phyloP scores from a whole-genome alignment of 2,888 invertebrate species.

The Drosophila atripex region DNA sequence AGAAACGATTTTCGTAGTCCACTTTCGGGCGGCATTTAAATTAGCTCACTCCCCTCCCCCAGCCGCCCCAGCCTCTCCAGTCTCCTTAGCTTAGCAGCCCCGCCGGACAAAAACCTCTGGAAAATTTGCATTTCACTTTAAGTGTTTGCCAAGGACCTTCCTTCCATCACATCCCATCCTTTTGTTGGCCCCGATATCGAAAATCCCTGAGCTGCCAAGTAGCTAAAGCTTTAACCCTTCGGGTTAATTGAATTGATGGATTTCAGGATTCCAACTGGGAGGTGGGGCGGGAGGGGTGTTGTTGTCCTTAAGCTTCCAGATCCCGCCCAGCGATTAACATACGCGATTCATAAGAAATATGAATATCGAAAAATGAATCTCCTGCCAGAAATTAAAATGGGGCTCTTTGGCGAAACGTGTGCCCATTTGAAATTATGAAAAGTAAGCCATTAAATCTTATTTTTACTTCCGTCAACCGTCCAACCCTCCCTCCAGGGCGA shows the following conservation, averaged over 20 bases:
- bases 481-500: not conserved
- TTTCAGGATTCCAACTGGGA: constrained; percentile 46
- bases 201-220: not conserved
- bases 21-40: constrained; percentile 63
- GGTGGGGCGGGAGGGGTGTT: too few relatives aligned
- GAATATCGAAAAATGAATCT: not conserved
- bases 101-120: not conserved
- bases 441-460: constrained; percentile 81
- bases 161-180: not conserved
- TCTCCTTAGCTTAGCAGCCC: not conserved
- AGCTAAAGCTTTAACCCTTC: constrained; percentile 45
- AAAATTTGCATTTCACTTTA: constrained; percentile 75
- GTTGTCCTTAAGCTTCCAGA: constrained; percentile 45
- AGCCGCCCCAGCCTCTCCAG: not conserved
- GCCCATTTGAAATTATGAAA: constrained; percentile 79
- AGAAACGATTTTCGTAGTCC: constrained; percentile 49
- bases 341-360: constrained; percentile 17
- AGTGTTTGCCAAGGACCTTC: constrained; percentile 52
- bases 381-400: not conserved
- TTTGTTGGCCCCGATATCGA: not conserved
- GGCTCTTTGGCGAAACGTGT: constrained; percentile 7
- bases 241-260: constrained; percentile 76
- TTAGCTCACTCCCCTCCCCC: constrained; percentile 52
- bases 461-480: constrained; percentile 60
- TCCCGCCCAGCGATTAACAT: constrained; percentile 55